Evolutionary conservation across 2,888 invertebrate genomes (phyloP).

Genomic region (Agapetus fuscipes): DNA sequence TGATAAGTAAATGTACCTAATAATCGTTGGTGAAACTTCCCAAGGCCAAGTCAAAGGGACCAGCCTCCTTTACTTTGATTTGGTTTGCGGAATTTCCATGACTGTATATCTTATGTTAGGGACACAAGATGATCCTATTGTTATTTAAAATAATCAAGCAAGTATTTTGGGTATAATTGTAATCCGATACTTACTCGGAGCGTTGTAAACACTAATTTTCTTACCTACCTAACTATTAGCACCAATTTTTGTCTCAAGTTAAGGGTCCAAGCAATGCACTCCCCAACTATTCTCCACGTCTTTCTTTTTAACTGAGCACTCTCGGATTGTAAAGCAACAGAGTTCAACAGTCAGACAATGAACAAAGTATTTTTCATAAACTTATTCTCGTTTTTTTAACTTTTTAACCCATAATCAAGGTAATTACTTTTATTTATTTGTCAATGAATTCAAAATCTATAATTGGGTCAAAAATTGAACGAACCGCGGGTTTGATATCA

Average conservation of each 20-base stretch:
- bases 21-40: constrained; percentile 9
- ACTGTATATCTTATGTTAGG: constrained; percentile 10
- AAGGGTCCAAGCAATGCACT: constrained; percentile 21
- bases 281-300: constrained; percentile 5
- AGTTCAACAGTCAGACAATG: too few species aligned
- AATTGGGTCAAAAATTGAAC: too few species aligned
- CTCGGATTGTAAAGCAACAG: too few species aligned
- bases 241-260: constrained; percentile 22
- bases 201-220: constrained; percentile 20
- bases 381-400: too few species aligned
- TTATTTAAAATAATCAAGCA: constrained; percentile 15
- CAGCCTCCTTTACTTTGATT: constrained; percentile 11
- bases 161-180: constrained; percentile 22
- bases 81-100: constrained; percentile 6
- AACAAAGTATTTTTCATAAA: too few species aligned
- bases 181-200: constrained; percentile 20
- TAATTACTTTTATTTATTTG: too few species aligned
- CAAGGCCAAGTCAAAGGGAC: constrained; percentile 5
- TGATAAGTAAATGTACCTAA: constrained; percentile 20
- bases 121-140: neutral
- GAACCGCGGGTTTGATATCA: too few species aligned
- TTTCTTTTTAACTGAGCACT: too few species aligned
- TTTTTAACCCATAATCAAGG: too few species aligned
- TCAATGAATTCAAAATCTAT: too few species aligned
- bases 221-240: constrained; percentile 18